phyloP scores from a whole-genome alignment of 2,888 invertebrate genomes.

The Bimastos eiseni region DNA sequence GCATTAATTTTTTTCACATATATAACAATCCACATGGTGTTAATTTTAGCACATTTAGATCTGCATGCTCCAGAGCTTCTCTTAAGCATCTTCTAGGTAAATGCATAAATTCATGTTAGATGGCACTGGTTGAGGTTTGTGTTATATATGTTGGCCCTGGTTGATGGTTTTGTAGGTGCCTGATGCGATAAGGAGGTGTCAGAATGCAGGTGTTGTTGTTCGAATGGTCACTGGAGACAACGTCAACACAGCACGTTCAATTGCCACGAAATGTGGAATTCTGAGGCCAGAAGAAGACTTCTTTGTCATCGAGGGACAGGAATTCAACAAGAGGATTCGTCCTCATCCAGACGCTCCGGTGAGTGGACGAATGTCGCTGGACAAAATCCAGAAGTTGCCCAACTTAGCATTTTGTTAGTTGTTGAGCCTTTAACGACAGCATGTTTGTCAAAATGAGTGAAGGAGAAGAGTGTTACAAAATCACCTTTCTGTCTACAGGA shows the following conservation, averaged over 20 bases:
- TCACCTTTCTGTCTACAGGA: no score
- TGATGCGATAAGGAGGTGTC: constrained; percentile 92
- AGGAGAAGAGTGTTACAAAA: no score
- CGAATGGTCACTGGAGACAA: constrained; percentile 99
- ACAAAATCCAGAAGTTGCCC: neutral
- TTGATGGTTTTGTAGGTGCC: constrained; percentile 69
- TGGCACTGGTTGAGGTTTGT: neutral
- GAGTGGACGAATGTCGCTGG: neutral
- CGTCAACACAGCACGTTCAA: constrained; percentile 96
- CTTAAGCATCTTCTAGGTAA: no score
- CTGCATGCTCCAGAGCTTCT: no score
- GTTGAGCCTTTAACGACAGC: neutral
- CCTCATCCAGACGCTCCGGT: constrained; percentile 69
- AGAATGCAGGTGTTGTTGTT: constrained; percentile 95
- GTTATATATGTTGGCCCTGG: neutral
- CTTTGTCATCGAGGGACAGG: constrained; percentile 93
- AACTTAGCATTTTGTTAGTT: neutral
- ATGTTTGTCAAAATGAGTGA: no score
- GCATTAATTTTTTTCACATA: no score
- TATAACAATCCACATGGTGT: no score
- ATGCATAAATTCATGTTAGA: neutral
- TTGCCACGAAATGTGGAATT: constrained; percentile 96
- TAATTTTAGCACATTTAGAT: no score
- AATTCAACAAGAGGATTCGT: constrained; percentile 89
- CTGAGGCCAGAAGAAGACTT: constrained; percentile 90